Evolutionary conservation across 2,113 vertebrate species (phyloP).

Genomic region (Oxygymnocypris stewartii): DNA sequence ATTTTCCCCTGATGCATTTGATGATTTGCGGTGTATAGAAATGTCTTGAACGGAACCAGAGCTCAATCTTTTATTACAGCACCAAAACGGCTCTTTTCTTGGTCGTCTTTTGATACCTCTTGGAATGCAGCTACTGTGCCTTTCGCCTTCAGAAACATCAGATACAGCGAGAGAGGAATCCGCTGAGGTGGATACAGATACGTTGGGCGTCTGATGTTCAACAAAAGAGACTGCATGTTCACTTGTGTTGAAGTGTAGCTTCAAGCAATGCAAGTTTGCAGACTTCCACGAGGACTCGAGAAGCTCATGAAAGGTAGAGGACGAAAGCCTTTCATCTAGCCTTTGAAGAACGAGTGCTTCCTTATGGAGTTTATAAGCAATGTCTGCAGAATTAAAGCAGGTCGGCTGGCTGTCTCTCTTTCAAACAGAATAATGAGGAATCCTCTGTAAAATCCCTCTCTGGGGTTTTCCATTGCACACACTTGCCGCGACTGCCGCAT

Average conservation of each 20-base stretch:
- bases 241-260: conserved; percentile 30
- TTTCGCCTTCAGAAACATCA: conserved; percentile 3
- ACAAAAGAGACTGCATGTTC: neutral
- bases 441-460: neutral
- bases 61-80: conserved; percentile 4
- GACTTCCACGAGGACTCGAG: conserved; percentile 59
- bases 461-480: neutral
- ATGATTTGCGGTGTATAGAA: neutral
- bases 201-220: neutral
- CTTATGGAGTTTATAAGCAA: neutral
- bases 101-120: neutral
- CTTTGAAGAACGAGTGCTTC: neutral
- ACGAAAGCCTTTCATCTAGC: conserved; percentile 21
- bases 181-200: neutral
- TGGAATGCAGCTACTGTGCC: neutral
- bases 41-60: neutral
- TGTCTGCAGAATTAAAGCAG: neutral
- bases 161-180: neutral
- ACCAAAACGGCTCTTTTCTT: neutral
- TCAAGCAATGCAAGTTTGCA: conserved; percentile 53
- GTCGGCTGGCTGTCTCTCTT: neutral
- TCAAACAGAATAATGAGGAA: conserved; percentile 20
- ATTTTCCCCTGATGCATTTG: neutral
- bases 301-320: conserved; percentile 48
- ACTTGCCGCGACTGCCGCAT: neutral